These are phyloP conservation scores for Grus americana DNA, from an alignment of 2,113 vertebrate genomes.

Conservation along the genomic window DNA sequence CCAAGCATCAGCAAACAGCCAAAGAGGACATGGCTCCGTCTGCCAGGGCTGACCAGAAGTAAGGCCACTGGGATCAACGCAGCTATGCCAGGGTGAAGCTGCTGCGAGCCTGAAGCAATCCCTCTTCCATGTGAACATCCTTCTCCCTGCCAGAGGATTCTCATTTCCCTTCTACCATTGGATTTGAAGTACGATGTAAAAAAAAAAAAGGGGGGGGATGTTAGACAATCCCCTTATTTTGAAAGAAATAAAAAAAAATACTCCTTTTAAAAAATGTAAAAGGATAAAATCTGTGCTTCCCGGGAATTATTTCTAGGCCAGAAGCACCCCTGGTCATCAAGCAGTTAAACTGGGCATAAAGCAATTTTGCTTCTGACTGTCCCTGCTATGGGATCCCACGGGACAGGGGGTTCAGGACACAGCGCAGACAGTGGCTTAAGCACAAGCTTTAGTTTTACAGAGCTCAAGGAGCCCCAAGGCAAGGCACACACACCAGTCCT, in stretches of 20 bases:
- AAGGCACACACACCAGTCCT: background rate
- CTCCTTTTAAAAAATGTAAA: background rate
- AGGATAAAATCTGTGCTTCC: background rate
- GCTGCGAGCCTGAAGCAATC: background rate
- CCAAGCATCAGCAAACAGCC: background rate
- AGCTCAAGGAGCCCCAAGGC: background rate
- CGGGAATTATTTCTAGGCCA: background rate
- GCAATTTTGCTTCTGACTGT: background rate
- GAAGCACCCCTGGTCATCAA: background rate
- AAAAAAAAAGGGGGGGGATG: fast-evolving
- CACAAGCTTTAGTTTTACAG: background rate
- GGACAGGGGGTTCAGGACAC: background rate
- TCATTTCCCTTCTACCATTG: background rate
- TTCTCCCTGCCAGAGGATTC: background rate
- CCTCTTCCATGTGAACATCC: background rate
- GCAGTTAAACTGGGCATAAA: background rate
- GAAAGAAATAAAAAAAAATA: background rate
- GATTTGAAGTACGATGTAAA: background rate
- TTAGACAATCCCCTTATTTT: background rate
- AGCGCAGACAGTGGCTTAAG: background rate
- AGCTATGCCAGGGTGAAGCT: background rate
- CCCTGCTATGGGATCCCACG: background rate
- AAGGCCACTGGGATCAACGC: background rate
- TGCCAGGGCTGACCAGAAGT: background rate
- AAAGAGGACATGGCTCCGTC: background rate